Evolutionary conservation across 2,113 vertebrate species (phyloP).

Genomic region (Cervus canadensis): DNA sequence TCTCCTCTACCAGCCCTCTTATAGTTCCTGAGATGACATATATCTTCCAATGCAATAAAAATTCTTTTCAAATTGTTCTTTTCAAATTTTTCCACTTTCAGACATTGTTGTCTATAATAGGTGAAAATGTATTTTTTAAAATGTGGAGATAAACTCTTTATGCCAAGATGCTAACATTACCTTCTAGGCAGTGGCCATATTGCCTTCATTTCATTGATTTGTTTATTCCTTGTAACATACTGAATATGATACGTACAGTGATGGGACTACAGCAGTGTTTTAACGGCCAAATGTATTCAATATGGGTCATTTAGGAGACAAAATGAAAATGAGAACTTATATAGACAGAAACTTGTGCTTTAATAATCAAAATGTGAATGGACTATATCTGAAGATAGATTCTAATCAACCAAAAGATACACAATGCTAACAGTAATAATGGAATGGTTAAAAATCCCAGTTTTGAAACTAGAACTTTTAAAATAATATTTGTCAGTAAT

Average conservation of each 20-base stretch:
- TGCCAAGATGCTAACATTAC: background rate
- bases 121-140: background rate
- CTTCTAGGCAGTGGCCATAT: background rate
- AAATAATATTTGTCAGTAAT: constrained; percentile 15
- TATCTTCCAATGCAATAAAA: background rate
- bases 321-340: background rate
- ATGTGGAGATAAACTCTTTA: background rate
- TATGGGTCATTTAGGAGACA: background rate
- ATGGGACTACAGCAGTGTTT: constrained; percentile 7
- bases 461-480: constrained; percentile 30
- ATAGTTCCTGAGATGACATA: background rate
- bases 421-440: background rate
- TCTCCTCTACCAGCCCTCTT: background rate
- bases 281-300: constrained; percentile 40
- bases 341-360: background rate
- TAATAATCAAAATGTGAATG: constrained; percentile 32
- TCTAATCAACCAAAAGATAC: background rate
- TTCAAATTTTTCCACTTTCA: background rate
- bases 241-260: background rate
- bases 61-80: background rate
- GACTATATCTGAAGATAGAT: background rate
- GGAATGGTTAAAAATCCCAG: background rate
- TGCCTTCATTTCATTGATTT: constrained; percentile 7
- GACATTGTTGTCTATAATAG: background rate
- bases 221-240: constrained; percentile 33